These are phyloP conservation scores for Colinus virginianus DNA, from an alignment of 2,113 vertebrate species.

Conservation along the genomic window DNA sequence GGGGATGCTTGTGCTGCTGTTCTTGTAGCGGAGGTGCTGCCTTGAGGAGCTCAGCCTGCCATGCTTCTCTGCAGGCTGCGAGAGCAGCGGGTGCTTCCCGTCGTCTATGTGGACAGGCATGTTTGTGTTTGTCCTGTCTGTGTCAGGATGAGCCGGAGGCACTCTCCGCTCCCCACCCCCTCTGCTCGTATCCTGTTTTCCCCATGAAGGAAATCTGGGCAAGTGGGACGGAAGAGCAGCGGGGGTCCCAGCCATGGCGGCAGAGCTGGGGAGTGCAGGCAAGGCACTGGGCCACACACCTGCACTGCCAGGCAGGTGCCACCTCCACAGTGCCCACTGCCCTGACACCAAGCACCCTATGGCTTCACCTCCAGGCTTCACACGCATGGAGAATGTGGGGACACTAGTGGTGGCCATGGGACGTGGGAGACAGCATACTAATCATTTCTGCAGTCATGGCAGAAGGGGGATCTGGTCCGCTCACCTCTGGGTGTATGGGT, in stretches of 20 bases:
- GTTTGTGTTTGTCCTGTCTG: conserved; percentile 60
- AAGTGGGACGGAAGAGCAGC: conserved; percentile 19
- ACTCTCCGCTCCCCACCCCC: neutral
- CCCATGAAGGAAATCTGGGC: conserved; percentile 57
- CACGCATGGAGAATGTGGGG: fast-evolving
- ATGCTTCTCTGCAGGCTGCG: neutral
- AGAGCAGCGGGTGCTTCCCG: neutral
- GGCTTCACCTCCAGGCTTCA: neutral
- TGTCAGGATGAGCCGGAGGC: conserved; percentile 65
- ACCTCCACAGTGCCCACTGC: neutral
- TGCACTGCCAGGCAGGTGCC: neutral
- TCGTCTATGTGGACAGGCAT: neutral
- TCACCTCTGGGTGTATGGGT: neutral
- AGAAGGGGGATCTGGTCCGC: neutral
- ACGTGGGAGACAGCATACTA: neutral
- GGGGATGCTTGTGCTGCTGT: neutral
- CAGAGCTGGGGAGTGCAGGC: neutral
- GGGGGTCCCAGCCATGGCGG: neutral
- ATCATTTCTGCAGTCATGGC: neutral
- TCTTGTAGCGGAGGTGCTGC: fast-evolving
- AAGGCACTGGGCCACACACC: neutral
- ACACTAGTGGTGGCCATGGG: fast-evolving
- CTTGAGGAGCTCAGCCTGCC: neutral
- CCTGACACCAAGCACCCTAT: neutral
- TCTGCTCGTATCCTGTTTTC: conserved; percentile 58